Conservation (phyloP, 2,113 vertebrate species). For the Motacilla alba region DNA sequence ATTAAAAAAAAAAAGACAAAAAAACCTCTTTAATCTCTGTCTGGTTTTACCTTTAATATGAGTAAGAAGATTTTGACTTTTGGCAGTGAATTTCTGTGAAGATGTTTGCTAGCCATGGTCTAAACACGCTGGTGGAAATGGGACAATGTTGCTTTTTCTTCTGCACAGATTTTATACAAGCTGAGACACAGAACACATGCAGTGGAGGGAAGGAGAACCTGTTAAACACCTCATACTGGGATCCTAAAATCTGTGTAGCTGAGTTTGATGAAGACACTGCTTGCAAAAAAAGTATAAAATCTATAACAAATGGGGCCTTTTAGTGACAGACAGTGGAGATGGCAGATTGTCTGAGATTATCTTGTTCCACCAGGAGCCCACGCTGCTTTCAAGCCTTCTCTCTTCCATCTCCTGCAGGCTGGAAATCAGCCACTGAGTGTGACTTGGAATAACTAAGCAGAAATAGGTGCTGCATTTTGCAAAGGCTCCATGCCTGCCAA, state of each 20-base stretch:
- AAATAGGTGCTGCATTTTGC: background rate
- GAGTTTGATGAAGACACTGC: background rate
- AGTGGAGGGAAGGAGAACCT: background rate
- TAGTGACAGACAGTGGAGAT: background rate
- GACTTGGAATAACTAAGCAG: constrained; percentile 27
- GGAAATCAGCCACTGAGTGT: background rate
- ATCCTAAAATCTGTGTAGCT: background rate
- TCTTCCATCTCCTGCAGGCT: background rate
- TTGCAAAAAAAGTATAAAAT: background rate
- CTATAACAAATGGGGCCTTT: background rate
- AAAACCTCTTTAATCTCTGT: background rate
- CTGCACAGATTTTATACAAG: background rate
- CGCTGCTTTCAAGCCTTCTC: background rate
- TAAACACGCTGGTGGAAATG: background rate
- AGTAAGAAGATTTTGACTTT: background rate
- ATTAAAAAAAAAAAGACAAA: background rate
- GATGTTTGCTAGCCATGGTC: background rate
- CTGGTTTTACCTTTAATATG: background rate
- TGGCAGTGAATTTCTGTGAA: background rate
- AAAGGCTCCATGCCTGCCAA: background rate
- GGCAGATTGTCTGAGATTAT: background rate
- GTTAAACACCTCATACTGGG: background rate
- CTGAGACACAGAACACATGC: background rate
- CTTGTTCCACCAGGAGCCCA: background rate
- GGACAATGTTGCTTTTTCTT: background rate